Evolutionary conservation across 2,888 invertebrate genomes (phyloP).

Genomic region (Drosophila ustulata): DNA sequence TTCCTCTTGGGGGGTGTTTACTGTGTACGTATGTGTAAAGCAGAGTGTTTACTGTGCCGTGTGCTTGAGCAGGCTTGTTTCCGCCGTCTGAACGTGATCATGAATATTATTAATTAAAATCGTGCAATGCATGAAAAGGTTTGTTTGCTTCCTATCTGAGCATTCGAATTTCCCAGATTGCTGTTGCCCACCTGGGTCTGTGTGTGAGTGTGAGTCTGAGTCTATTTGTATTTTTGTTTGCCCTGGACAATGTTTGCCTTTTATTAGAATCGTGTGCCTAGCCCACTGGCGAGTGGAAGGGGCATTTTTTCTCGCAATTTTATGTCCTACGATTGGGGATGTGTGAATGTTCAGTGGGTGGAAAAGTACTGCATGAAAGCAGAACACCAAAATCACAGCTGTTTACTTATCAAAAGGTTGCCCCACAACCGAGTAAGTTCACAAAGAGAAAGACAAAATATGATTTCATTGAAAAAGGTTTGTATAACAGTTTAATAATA

Average conservation of each 20-base stretch:
- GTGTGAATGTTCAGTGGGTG: background rate
- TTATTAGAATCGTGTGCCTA: constrained; percentile 67
- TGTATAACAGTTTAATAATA: background rate
- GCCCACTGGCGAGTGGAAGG: constrained; percentile 15
- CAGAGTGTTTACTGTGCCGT: constrained; percentile 27
- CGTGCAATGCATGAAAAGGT: constrained; percentile 77
- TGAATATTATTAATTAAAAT: constrained; percentile 81
- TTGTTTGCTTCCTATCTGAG: constrained; percentile 54
- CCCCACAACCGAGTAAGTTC: background rate
- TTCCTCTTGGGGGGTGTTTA: constrained; percentile 12
- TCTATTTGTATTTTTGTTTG: constrained; percentile 61
- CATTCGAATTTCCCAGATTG: constrained; percentile 43
- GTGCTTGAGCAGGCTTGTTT: constrained; percentile 3
- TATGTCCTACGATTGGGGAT: constrained; percentile 26
- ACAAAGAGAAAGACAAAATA: background rate
- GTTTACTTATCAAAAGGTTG: constrained; percentile 14
- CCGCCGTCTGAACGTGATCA: constrained; percentile 29
- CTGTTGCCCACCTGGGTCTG: constrained; percentile 14
- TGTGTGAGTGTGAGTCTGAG: constrained; percentile 10
- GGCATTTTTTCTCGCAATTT: constrained; percentile 21
- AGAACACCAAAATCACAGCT: constrained; percentile 1
- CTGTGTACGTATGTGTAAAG: constrained; percentile 9
- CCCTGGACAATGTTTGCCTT: constrained; percentile 69
- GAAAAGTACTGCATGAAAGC: background rate
- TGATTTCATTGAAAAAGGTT: background rate